Evolutionary conservation across 2,888 invertebrate genomes (phyloP).

Genomic region (Dicranocentrus wangi): DNA sequence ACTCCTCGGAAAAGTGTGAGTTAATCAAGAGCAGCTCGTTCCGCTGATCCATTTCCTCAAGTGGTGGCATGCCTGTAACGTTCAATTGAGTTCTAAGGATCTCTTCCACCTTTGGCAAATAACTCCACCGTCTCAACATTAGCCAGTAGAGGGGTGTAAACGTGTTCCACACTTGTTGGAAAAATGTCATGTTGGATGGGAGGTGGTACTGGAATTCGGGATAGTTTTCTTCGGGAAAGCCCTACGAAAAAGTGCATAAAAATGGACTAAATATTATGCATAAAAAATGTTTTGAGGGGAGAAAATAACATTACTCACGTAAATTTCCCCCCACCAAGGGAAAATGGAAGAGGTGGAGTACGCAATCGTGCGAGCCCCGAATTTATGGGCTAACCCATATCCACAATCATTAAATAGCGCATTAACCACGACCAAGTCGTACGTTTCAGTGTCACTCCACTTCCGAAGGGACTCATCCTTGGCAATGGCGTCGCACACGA

Average conservation of each 20-base stretch:
- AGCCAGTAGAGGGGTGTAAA: conserved; percentile 57
- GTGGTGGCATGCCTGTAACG: conserved; percentile 54
- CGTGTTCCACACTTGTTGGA: conserved; percentile 59
- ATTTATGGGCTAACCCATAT: conserved; percentile 53
- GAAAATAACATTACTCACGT: conserved; percentile 45
- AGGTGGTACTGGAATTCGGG: conserved; percentile 58
- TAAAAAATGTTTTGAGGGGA: too few species aligned
- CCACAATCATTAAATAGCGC: conserved; percentile 65
- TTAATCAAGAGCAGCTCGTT: conserved; percentile 64
- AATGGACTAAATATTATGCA: too few species aligned
- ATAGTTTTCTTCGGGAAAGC: conserved; percentile 29
- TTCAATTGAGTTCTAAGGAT: conserved; percentile 51
- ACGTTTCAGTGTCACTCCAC: conserved; percentile 49
- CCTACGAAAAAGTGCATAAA: too few species aligned
- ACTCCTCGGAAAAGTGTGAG: conserved; percentile 70
- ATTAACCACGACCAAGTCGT: conserved; percentile 63
- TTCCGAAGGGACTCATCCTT: conserved; percentile 21
- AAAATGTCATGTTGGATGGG: conserved; percentile 64
- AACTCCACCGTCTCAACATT: conserved; percentile 40
- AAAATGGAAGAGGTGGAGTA: conserved; percentile 50
- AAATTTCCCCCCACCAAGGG: conserved; percentile 61
- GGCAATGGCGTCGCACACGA: conserved; percentile 44
- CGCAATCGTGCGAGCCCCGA: conserved; percentile 48
- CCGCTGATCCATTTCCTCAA: conserved; percentile 62
- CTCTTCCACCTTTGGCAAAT: conserved; percentile 64